A percentile compares a stretch with the other conserved stretches of the same genome.
phyloP scores from a whole-genome alignment of 1,140 invertebrate genomes.

The Cydia pomonella region DNA sequence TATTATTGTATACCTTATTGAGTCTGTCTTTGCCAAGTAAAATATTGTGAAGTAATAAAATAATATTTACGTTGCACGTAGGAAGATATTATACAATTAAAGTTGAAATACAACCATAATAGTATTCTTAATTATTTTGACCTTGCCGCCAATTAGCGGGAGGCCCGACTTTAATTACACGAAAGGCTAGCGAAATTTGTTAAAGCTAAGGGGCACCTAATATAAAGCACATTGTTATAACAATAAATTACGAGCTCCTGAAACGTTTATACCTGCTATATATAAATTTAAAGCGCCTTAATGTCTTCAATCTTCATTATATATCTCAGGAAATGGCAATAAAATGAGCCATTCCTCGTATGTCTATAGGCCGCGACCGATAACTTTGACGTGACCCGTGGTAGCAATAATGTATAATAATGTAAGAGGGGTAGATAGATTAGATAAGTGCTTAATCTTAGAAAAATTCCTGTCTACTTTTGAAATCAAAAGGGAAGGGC shows the following conservation, averaged over 20 bases:
- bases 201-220: not conserved
- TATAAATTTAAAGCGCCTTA: not conserved
- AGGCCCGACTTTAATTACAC: not conserved
- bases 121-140: conserved; percentile 10
- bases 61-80: no score
- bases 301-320: conserved; percentile 19
- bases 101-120: not conserved
- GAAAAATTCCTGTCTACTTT: not conserved
- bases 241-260: not conserved
- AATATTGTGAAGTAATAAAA: no score
- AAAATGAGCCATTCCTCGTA: not conserved
- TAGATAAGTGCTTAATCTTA: not conserved
- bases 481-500: no score
- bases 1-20: no score
- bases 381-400: conserved; percentile 11
- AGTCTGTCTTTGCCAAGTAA: no score
- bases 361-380: not conserved
- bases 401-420: not conserved
- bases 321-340: not conserved
- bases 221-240: conserved; percentile 18
- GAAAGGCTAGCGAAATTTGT: conserved; percentile 1
- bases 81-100: no score
- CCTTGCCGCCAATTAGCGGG: not conserved
- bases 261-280: not conserved
- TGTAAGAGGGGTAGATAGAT: not conserved